Percentiles rank a stretch among this genome's conserved stretches.
These are phyloP conservation scores for Scaptodrosophila lebanonensis DNA, from an alignment of 1,140 invertebrate genomes.

Conservation along the genomic window DNA sequence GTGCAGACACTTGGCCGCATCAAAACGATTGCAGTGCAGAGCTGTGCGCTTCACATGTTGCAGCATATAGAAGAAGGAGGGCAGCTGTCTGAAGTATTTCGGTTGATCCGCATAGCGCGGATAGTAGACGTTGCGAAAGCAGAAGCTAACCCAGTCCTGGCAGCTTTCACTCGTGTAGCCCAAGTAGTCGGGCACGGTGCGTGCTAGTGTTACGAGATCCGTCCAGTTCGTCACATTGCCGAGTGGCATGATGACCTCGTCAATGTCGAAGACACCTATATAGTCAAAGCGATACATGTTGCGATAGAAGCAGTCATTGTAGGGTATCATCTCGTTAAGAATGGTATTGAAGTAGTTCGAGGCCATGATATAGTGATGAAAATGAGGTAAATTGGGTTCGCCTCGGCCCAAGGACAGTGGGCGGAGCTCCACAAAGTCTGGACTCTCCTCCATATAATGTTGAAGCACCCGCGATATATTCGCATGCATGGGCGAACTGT, in stretches of 20 bases:
- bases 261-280: conserved; percentile 85
- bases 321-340: conserved; percentile 89
- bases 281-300: conserved; percentile 87
- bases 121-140: conserved; percentile 57
- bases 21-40: conserved; percentile 33
- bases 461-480: conserved; percentile 91
- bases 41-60: conserved; percentile 60
- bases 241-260: conserved; percentile 86
- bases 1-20: conserved; percentile 59
- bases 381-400: conserved; percentile 82
- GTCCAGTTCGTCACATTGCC: conserved; percentile 78
- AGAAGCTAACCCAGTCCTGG: conserved; percentile 48
- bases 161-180: conserved; percentile 12
- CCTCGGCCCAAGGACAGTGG: conserved; percentile 82
- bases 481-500: conserved; percentile 91
- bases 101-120: conserved; percentile 46
- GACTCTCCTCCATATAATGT: conserved; percentile 29
- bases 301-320: conserved; percentile 89
- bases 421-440: conserved; percentile 80
- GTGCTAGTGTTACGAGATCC: conserved; percentile 35
- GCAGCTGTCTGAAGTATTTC: conserved; percentile 40
- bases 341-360: conserved; percentile 41
- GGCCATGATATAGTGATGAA: conserved; percentile 79
- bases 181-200: conserved; percentile 32
- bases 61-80: conserved; percentile 64